Base-by-base conservation (phyloP, 1,140 invertebrate species). In the Hylyphantes graminicola region DNA sequence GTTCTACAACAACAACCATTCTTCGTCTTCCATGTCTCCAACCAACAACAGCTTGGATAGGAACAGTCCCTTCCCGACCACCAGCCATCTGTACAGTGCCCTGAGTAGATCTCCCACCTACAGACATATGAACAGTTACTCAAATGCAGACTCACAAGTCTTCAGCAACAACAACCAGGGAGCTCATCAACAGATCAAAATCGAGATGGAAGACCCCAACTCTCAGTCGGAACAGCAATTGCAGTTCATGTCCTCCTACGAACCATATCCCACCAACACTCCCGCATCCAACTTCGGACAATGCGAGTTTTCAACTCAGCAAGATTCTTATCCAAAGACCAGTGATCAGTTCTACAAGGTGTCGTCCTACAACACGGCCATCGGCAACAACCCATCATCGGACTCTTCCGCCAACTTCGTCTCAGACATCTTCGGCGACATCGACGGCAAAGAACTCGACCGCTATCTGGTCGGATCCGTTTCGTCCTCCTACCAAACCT, bases 1-100 rank as follows among this genome's bases (percentile, higher is more conserved):
- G 63, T 81, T 72, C 9, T 81, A 81, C n/a, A n/a, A n/a, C n/a
- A n/a, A n/a, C n/a, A n/a, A n/a, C n/a, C 77, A 79, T n/a, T 81
- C 78, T 19, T 72, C 78, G 55, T 81, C 78, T 61, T 74, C 80
- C 50, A 74, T 74, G 70, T 82, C 80, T 7, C 72, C 80, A 10
- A 53, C 57, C 50, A 64, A 73, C 51, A 73, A 53, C 19, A 57
- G 57, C 64, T 57, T 63, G 15, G 73, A 76, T 15, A 55, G 74
- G 15, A 77, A 84, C 17, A 84, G 72, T 59, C 82, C 74, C 0
- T 84, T 76, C 17, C 82, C 74, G 11, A 55, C 65, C 0, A 84
- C 82, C 13, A 84, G 82, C 73, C 74, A 84, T 50, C 53, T 84
- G 13, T 84, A 84, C 53, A 84, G 82, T 70, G 82, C 82, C 63